phyloP scores from a whole-genome alignment of 2,888 invertebrate species.

The Agrochola lota region DNA sequence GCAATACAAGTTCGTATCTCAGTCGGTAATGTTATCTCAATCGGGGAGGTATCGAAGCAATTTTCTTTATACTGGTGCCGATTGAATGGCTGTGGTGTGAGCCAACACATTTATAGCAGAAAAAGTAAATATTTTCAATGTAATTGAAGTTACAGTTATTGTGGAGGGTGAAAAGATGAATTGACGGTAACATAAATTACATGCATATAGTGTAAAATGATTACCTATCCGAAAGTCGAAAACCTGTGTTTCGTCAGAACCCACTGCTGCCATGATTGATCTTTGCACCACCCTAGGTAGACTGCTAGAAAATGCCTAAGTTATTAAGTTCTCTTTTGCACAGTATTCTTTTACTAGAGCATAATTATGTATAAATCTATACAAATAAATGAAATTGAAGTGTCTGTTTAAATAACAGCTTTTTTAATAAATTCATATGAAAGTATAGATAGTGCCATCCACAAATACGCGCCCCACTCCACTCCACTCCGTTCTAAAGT shows the following conservation, averaged over 20 bases:
- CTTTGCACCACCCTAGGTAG: not conserved
- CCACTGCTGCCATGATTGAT: not conserved
- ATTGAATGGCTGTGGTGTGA: slow-evolving; percentile 39
- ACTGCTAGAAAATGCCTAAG: no score
- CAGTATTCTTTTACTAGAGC: no score
- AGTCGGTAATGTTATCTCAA: slow-evolving; percentile 46
- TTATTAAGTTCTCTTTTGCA: no score
- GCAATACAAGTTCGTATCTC: slow-evolving; percentile 29
- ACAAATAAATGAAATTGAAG: no score
- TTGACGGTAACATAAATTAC: not conserved
- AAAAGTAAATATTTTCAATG: slow-evolving; percentile 29
- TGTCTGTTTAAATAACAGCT: no score
- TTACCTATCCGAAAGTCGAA: not conserved
- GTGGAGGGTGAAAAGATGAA: not conserved
- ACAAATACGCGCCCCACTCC: no score
- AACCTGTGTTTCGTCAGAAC: not conserved
- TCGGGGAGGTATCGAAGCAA: slow-evolving; percentile 53
- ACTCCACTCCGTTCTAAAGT: no score
- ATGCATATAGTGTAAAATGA: not conserved
- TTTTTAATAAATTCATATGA: no score
- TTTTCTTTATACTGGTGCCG: slow-evolving; percentile 53
- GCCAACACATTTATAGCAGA: slow-evolving; percentile 37
- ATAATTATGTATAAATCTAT: no score
- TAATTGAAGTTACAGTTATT: slow-evolving; percentile 9
- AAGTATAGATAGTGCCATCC: no score